These are phyloP conservation scores for Coleophora flavipennella DNA, from an alignment of 2,888 invertebrate species.

Conservation along the genomic window DNA sequence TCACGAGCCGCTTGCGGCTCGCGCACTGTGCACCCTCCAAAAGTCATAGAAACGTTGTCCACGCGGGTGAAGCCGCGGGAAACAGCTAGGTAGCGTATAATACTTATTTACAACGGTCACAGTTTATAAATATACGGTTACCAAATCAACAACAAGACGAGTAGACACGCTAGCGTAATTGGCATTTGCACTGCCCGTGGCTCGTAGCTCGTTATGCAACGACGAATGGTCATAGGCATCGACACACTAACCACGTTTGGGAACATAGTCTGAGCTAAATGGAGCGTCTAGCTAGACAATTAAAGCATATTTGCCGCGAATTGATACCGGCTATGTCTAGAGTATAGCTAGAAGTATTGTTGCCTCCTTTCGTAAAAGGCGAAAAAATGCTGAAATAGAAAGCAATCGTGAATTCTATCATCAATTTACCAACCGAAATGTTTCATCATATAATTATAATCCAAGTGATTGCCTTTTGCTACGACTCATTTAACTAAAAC, in stretches of 20 bases:
- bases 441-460: too few relatives aligned
- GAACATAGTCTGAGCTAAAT: conserved; percentile 19
- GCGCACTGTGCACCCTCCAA: too few relatives aligned
- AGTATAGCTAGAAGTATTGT: neutral
- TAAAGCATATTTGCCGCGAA: conserved; percentile 3
- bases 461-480: too few relatives aligned
- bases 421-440: too few relatives aligned
- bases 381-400: neutral
- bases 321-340: neutral
- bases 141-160: conserved; percentile 4
- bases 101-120: too few relatives aligned
- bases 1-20: too few relatives aligned
- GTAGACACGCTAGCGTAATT: neutral
- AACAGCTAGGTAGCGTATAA: too few relatives aligned
- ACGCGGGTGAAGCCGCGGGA: too few relatives aligned
- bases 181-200: neutral
- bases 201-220: conserved; percentile 27
- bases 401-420: too few relatives aligned
- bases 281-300: conserved; percentile 16
- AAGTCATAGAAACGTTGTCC: too few relatives aligned
- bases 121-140: neutral
- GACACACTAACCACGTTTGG: conserved; percentile 45
- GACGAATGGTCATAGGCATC: conserved; percentile 26
- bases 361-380: too few relatives aligned
- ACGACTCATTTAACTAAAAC: too few relatives aligned